Evolutionary conservation across 1,140 invertebrate genomes (phyloP).

Genomic region (Apis mellifera): Amel_HAv3.1 CM009936.2:9683001-9683500

Average conservation of each 20-base stretch:
- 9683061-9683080: constrained; percentile 28
- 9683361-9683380: not conserved
- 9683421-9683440: too few species aligned
- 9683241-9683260: constrained; percentile 1
- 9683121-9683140: not conserved
- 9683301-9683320: not conserved
- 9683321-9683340: not conserved
- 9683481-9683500: too few species aligned
- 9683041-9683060: not conserved
- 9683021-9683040: not conserved
- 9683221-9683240: too few species aligned
- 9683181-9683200: not conserved
- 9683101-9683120: not conserved
- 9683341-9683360: not conserved
- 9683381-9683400: too few species aligned
- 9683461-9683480: too few species aligned
- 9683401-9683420: not conserved
- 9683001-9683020: not conserved
- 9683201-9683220: constrained; percentile 8
- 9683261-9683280: not conserved
- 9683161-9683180: not conserved
- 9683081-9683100: not conserved
- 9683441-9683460: too few species aligned
- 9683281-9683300: too few species aligned
- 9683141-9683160: constrained; percentile 27